phyloP scores from a whole-genome alignment of 2,888 invertebrate genomes.

The Sesia bembeciformis region DNA sequence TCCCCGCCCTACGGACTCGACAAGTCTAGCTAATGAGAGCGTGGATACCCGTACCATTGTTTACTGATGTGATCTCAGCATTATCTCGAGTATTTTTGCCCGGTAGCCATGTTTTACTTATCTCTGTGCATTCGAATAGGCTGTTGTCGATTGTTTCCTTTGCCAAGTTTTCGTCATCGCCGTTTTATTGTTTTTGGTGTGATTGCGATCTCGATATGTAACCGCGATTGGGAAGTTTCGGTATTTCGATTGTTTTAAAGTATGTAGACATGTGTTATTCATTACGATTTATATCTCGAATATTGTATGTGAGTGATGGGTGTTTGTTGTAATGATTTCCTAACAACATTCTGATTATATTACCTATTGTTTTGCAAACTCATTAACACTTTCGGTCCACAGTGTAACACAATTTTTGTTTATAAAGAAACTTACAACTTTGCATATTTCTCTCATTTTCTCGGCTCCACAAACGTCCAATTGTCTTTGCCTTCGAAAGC shows the following conservation, averaged over 20 bases:
- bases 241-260: background rate
- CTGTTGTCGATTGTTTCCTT: slow-evolving; percentile 49
- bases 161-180: slow-evolving; percentile 52
- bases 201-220: slow-evolving; percentile 5
- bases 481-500: too few species aligned
- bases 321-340: background rate
- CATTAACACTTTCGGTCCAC: too few species aligned
- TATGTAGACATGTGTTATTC: background rate
- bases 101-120: slow-evolving; percentile 65
- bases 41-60: slow-evolving; percentile 63
- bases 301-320: background rate
- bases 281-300: background rate
- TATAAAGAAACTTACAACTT: too few species aligned
- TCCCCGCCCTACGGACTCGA: slow-evolving; percentile 34
- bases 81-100: slow-evolving; percentile 65
- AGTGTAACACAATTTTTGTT: too few species aligned
- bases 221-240: background rate
- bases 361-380: background rate
- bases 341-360: background rate
- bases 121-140: slow-evolving; percentile 47
- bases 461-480: too few species aligned
- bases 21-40: slow-evolving; percentile 68
- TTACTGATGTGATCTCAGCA: slow-evolving; percentile 55
- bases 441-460: too few species aligned
- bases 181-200: slow-evolving; percentile 18